Conservation (phyloP, 2,113 vertebrate genomes). For the Scomber scombrus region DNA sequence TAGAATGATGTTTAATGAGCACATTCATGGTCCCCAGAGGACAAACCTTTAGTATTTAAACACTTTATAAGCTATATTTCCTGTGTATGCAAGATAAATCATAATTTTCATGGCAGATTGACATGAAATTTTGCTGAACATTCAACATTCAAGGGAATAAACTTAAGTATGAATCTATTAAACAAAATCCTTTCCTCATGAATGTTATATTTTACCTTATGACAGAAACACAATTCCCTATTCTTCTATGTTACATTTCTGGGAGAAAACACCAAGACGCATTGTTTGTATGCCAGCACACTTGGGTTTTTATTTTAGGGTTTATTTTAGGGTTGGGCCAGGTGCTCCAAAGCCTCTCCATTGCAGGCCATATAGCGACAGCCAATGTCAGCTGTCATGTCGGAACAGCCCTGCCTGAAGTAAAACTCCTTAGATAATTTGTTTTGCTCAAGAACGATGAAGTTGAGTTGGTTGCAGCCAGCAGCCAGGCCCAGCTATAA, state of each 20-base stretch:
- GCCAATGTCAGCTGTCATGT: slow-evolving; percentile 82
- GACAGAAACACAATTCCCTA: no score
- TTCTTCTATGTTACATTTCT: no score
- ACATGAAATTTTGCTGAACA: no score
- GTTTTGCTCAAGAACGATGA: slow-evolving; percentile 88
- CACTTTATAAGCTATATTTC: no score
- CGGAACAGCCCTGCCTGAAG: slow-evolving; percentile 79
- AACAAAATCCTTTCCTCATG: no score
- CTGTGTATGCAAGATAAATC: not conserved
- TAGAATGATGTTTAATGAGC: not conserved
- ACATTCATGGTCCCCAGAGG: not conserved
- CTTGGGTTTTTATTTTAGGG: slow-evolving; percentile 78
- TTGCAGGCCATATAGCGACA: slow-evolving; percentile 87
- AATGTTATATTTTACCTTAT: no score
- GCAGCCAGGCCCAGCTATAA: no score
- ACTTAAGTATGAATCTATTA: no score
- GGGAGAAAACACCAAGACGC: no score
- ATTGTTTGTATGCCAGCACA: no score
- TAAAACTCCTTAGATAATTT: slow-evolving; percentile 86
- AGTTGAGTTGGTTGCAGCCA: slow-evolving; percentile 84
- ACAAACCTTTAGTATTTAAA: not conserved
- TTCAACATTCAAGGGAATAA: no score
- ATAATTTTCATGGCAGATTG: no score
- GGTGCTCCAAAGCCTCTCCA: slow-evolving; percentile 73
- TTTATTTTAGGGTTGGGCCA: slow-evolving; percentile 75